These are phyloP conservation scores for Hozukius guyotensis DNA, from an alignment of 2,797 vertebrate species.

Conservation along the genomic window DNA sequence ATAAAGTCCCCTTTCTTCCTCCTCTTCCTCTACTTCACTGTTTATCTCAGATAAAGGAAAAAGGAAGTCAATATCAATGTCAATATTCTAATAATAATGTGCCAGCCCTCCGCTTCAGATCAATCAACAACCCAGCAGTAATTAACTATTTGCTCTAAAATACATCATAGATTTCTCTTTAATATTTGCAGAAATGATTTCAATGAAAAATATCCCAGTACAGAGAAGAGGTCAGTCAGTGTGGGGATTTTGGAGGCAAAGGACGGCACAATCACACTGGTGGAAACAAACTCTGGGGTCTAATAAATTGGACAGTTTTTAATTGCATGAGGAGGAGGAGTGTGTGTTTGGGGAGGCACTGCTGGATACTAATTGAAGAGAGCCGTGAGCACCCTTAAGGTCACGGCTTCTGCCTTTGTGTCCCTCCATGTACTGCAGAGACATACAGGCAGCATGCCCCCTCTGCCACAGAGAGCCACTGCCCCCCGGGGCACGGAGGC, in stretches of 20 bases:
- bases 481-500: slow-evolving; percentile 19
- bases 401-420: slow-evolving; percentile 67
- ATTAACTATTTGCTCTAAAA: slow-evolving; percentile 81
- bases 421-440: slow-evolving; percentile 34
- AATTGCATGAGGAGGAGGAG: slow-evolving; percentile 77
- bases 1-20: not conserved
- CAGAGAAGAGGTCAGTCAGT: slow-evolving; percentile 66
- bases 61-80: slow-evolving; percentile 85
- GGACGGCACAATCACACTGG: not conserved
- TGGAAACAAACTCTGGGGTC: slow-evolving; percentile 83
- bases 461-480: slow-evolving; percentile 35
- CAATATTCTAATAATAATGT: slow-evolving; percentile 51
- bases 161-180: slow-evolving; percentile 87
- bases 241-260: slow-evolving; percentile 13
- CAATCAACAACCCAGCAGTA: slow-evolving; percentile 89
- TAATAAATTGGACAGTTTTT: slow-evolving; percentile 89
- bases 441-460: slow-evolving; percentile 39
- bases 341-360: slow-evolving; percentile 46
- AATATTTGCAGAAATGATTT: slow-evolving; percentile 89
- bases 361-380: slow-evolving; percentile 72
- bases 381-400: slow-evolving; percentile 50
- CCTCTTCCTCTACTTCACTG: not conserved
- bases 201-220: slow-evolving; percentile 89
- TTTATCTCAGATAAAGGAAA: slow-evolving; percentile 74
- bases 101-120: slow-evolving; percentile 88